Base-by-base conservation (phyloP, 1,140 invertebrate genomes). In the Wasmannia auropunctata region DNA sequence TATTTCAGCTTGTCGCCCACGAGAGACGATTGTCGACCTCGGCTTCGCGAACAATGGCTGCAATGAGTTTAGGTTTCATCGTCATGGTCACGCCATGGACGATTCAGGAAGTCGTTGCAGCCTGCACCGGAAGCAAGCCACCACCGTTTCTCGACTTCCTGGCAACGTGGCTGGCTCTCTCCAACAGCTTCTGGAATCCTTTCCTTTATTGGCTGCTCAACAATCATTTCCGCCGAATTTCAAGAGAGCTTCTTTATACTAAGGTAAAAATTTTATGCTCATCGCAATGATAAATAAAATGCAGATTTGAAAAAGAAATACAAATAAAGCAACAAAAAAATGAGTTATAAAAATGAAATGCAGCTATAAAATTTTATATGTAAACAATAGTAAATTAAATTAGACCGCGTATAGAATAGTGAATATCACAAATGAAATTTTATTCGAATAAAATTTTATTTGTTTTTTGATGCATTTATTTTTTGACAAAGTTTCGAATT, bases 71-170 rank as follows among this genome's bases (percentile, higher is more conserved):
- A 89, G 97, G 97, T 72, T 98, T 98, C 95, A 98, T 98, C 92
- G 97, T 98, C 70, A 97, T 98, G 96, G 97, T 98, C 77, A 98
- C 98, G 79, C 98, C 98, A 37, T 98, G 97, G 96, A 98, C 97
- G 37, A 98, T 98, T 86, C 97, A 98, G 95, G 97, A 98, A 96
- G 97, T 98, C 76, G 97, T 98, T 22, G 97, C 97, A 43, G 97
- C 98, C 25, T 98, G 97, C 93, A 98, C 98, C 2, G 97, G 97
- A 76, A 97, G 97, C 54, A 97, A 97, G 94, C 96, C 98, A 87
- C 97, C 97, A 1, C 96, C 97, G 8, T 96, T 97, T 81, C 95
- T 98, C 80, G 97, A 98, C 93, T 98, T 98, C 92, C 94, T 98
- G 25, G 97, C 97, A 72, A 98, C 98, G 51, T 98, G 97, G 97